phyloP scores from a whole-genome alignment of 2,797 vertebrate species.

The Melanotaenia nigrans region DNA sequence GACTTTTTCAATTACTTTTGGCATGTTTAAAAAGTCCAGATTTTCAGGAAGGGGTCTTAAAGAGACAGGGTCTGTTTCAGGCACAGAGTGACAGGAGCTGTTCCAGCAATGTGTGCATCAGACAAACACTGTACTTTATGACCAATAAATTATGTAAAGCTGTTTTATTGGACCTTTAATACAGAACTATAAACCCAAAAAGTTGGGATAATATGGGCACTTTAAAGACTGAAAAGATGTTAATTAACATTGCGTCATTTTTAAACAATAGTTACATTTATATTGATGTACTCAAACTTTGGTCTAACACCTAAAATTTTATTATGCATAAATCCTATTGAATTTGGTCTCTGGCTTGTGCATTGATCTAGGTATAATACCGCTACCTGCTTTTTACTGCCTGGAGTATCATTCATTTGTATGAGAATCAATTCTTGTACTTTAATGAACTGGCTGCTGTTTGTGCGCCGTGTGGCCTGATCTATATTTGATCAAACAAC shows the following conservation, averaged over 20 bases:
- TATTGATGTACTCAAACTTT: neutral
- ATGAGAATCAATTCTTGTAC: neutral
- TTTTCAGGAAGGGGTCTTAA: neutral
- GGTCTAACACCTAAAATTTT: neutral
- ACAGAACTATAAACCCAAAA: neutral
- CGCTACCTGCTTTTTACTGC: neutral
- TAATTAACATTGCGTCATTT: neutral
- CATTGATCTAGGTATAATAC: neutral
- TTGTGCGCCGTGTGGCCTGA: neutral
- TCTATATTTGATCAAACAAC: constrained; percentile 7
- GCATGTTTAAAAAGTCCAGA: neutral
- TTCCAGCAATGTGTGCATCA: neutral
- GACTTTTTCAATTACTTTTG: too few species aligned
- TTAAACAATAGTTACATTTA: neutral
- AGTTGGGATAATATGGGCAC: neutral
- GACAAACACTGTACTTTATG: neutral
- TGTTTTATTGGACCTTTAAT: neutral
- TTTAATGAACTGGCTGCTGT: neutral
- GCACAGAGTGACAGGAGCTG: neutral
- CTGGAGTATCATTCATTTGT: neutral
- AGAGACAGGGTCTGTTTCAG: neutral
- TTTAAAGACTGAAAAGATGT: neutral
- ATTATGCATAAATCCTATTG: neutral
- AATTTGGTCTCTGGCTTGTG: neutral
- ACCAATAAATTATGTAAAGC: neutral